Percentiles rank a stretch among this genome's conserved stretches.
These are phyloP conservation scores for Cydia amplana DNA, from an alignment of 1,140 invertebrate genomes.

Conservation along the genomic window DNA sequence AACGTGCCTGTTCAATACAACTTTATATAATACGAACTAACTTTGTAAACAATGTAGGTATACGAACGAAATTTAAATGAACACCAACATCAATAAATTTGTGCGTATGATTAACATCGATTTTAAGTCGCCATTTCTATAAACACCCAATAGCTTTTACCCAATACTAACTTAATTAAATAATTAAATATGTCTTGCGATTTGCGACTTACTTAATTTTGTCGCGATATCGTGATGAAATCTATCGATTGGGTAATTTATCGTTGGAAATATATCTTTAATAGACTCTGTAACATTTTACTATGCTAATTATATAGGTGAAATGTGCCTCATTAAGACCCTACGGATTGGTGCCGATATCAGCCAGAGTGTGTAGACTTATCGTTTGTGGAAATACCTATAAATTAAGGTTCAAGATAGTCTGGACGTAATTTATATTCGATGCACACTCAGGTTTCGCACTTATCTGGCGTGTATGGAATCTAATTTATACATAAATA, in stretches of 20 bases:
- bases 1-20: background rate
- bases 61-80: background rate
- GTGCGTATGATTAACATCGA: background rate
- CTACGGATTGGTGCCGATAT: background rate
- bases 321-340: slow-evolving; percentile 22
- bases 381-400: background rate
- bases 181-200: too few species aligned
- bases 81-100: background rate
- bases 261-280: slow-evolving; percentile 4
- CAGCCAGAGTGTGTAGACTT: background rate
- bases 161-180: too few species aligned
- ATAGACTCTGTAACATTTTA: slow-evolving; percentile 16
- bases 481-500: slow-evolving; percentile 1
- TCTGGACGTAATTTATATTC: background rate
- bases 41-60: too few species aligned
- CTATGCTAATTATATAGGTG: slow-evolving; percentile 29
- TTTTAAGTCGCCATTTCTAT: background rate
- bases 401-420: background rate
- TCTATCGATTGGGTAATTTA: slow-evolving; percentile 8
- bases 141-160: too few species aligned
- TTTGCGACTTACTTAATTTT: background rate
- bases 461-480: slow-evolving; percentile 4
- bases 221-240: slow-evolving; percentile 2
- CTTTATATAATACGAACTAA: too few species aligned
- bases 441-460: background rate